Conservation (phyloP, 2,888 invertebrate species). For the Melanchra persicariae region DNA sequence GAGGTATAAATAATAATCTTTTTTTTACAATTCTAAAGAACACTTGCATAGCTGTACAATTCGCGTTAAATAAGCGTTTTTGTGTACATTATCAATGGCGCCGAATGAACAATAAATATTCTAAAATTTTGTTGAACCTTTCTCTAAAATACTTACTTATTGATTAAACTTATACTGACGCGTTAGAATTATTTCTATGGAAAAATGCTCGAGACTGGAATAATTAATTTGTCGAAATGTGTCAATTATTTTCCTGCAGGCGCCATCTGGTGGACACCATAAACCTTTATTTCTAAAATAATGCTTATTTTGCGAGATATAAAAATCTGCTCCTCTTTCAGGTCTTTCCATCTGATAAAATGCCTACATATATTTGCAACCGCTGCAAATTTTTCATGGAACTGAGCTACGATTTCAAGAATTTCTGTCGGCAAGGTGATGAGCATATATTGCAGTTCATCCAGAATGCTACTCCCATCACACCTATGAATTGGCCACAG, state of each 20-base stretch:
- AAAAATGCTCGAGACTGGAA: neutral
- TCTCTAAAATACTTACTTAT: neutral
- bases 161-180: no score
- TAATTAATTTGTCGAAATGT: slow-evolving; percentile 20
- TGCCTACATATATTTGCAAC: slow-evolving; percentile 94
- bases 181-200: neutral
- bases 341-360: slow-evolving; percentile 93
- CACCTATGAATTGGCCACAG: slow-evolving; percentile 87
- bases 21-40: slow-evolving; percentile 15
- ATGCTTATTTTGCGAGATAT: no score
- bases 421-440: slow-evolving; percentile 94
- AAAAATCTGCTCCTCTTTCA: slow-evolving; percentile 70
- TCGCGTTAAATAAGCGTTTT: slow-evolving; percentile 18
- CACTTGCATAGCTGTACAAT: slow-evolving; percentile 12
- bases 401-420: slow-evolving; percentile 93
- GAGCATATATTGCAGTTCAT: slow-evolving; percentile 93
- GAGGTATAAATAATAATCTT: slow-evolving; percentile 90
- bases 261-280: slow-evolving; percentile 67
- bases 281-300: neutral
- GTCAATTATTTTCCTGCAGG: slow-evolving; percentile 42
- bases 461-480: slow-evolving; percentile 91
- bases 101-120: slow-evolving; percentile 45
- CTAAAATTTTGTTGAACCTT: slow-evolving; percentile 20
- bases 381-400: slow-evolving; percentile 93
- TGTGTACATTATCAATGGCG: slow-evolving; percentile 61